These are phyloP conservation scores for Gobio occitaniae DNA, from an alignment of 2,797 vertebrate genomes.

Conservation along the genomic window DNA sequence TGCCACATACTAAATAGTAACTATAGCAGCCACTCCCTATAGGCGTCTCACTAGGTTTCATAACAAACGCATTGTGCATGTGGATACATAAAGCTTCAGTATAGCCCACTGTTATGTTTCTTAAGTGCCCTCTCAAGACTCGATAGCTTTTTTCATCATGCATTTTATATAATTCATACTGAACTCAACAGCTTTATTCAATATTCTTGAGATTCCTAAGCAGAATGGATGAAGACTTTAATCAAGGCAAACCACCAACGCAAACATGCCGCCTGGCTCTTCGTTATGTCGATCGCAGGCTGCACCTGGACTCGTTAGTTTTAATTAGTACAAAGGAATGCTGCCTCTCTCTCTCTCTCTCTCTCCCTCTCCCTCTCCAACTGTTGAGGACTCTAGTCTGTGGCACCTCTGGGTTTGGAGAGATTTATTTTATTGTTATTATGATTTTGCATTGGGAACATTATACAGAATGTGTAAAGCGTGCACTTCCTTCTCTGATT, in stretches of 20 bases:
- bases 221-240: conserved; percentile 79
- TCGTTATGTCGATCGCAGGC: conserved; percentile 63
- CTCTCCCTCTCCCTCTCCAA: too few species aligned
- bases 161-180: conserved; percentile 75
- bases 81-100: not conserved
- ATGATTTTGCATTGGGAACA: not conserved
- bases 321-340: conserved; percentile 76
- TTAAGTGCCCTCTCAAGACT: not conserved
- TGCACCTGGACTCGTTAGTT: conserved; percentile 82
- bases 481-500: too few species aligned
- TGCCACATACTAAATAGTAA: too few species aligned
- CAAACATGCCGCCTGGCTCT: conserved; percentile 74
- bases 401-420: not conserved
- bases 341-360: conserved; percentile 43
- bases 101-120: conserved; percentile 34
- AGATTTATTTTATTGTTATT: not conserved
- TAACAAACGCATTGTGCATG: not conserved
- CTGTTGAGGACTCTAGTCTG: not conserved
- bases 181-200: conserved; percentile 72
- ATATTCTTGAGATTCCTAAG: conserved; percentile 73
- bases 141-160: conserved; percentile 45
- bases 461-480: not conserved
- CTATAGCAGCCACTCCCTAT: not conserved
- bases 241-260: conserved; percentile 80
- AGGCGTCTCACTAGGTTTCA: not conserved